Conservation (phyloP, 2,113 vertebrate genomes). For the Pristiophorus japonicus region DNA sequence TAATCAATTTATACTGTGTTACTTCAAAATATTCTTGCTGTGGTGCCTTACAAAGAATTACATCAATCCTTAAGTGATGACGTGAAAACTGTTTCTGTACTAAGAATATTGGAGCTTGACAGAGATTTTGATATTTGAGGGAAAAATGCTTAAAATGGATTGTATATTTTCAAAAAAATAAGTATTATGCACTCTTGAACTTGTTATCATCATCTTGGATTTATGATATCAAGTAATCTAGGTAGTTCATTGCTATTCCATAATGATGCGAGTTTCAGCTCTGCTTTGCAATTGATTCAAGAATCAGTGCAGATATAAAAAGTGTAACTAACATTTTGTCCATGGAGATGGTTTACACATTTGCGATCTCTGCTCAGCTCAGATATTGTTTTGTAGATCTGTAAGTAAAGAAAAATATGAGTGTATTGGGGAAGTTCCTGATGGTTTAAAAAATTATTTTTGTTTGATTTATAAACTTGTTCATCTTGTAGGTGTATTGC, state of each 20-base stretch:
- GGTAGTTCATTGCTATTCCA: too few species aligned
- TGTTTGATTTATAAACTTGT: constrained; percentile 26
- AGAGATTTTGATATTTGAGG: too few species aligned
- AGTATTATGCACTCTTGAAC: too few species aligned
- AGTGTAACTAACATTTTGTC: too few species aligned
- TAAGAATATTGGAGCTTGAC: too few species aligned
- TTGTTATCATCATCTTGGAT: too few species aligned
- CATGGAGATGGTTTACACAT: not conserved
- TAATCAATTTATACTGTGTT: not conserved
- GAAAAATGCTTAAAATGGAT: too few species aligned
- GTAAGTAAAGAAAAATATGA: not conserved
- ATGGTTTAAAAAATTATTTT: not conserved
- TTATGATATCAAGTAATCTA: too few species aligned
- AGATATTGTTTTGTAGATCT: not conserved
- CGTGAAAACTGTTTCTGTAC: not conserved
- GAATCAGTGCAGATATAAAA: too few species aligned
- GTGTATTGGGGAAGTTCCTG: not conserved
- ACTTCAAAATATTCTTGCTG: not conserved
- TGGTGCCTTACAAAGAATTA: not conserved
- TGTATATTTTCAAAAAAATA: too few species aligned
- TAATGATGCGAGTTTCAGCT: too few species aligned
- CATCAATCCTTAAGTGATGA: not conserved
- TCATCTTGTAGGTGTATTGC: constrained; percentile 68
- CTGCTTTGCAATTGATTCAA: too few species aligned
- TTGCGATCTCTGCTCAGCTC: not conserved